Conservation (phyloP, 1,140 invertebrate genomes). For the Solen grandis region DNA sequence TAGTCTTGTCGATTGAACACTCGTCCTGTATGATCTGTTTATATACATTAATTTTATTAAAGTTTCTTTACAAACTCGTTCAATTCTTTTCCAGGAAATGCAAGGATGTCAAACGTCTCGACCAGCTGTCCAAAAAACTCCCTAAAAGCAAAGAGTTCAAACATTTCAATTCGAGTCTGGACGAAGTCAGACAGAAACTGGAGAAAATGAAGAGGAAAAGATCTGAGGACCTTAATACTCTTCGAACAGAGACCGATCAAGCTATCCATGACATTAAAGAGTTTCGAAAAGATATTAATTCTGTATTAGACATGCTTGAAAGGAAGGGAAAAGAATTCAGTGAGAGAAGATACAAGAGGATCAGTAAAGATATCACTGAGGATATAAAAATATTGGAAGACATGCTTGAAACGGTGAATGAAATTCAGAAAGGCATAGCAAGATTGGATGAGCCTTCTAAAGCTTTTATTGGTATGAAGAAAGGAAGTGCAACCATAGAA, state of each 20-base stretch:
- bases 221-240: slow-evolving; percentile 20
- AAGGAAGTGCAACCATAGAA: not conserved
- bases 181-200: slow-evolving; percentile 23
- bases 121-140: not conserved
- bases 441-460: not conserved
- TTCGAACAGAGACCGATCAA: slow-evolving; percentile 30
- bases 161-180: slow-evolving; percentile 8
- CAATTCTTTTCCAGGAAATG: slow-evolving; percentile 40
- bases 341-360: slow-evolving; percentile 19
- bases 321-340: slow-evolving; percentile 39
- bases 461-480: slow-evolving; percentile 16
- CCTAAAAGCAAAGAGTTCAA: slow-evolving; percentile 37
- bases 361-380: slow-evolving; percentile 14
- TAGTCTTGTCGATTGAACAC: no score
- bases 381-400: slow-evolving; percentile 29
- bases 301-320: slow-evolving; percentile 35
- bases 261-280: slow-evolving; percentile 46
- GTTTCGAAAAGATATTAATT: slow-evolving; percentile 28
- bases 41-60: no score
- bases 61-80: no score
- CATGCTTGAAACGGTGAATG: not conserved
- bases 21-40: no score
- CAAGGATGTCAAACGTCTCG: not conserved
- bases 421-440: not conserved
- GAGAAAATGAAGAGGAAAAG: slow-evolving; percentile 25